Base-by-base conservation (phyloP, 2,888 invertebrate species). In the Drosophila mimetica region DNA sequence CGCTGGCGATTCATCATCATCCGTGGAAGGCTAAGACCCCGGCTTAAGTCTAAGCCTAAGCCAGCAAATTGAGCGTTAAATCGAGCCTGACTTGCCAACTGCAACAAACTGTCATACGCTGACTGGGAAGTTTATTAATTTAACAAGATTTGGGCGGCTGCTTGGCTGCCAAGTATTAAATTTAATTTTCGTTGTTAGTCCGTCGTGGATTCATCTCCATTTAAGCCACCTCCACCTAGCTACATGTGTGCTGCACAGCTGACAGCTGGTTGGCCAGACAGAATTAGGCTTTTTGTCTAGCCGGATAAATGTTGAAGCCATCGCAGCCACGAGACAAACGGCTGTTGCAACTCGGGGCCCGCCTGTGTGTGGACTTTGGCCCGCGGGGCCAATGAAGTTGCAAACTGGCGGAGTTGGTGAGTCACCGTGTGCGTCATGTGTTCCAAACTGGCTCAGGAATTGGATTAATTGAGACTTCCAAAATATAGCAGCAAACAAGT, bases 331-430 rank as follows among this genome's bases (percentile, higher is more conserved):
- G 47, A 44, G 44, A 30, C 57, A 65, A 71, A 50, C 74, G 71
- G 64, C 79, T 80, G 82, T 74, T 78, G 87, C 81, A 82, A 82
- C 30, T 30, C 11, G 30, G 30, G 69, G 64, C 50, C 71, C 72
- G 65, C n/a, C n/a, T n/a, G n/a, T n/a, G n/a, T n/a, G n/a, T 87
- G 86, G 82, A 82, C 82, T 82, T 82, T 82, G 88, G 77, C 83
- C 78, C 67, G 72, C 59, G 66, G 71, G 55, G 53, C 63, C 44
- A 66, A 52, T 50, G 55, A 64, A 39, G 53, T 59, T 67, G 66
- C 66, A 65, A 41, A 58, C 60, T 54, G 59, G 85, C 52, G 59
- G 50, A 72, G 71, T 63, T 67, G 70, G 72, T 64, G 64, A 64
- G 64, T 64, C 64, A 64, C 30, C 34, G 60, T 61, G 64, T 64